Percentiles rank a stretch among this genome's conserved stretches.
Conservation (phyloP, 1,140 invertebrate species). For the Tribolium castaneum region DNA sequence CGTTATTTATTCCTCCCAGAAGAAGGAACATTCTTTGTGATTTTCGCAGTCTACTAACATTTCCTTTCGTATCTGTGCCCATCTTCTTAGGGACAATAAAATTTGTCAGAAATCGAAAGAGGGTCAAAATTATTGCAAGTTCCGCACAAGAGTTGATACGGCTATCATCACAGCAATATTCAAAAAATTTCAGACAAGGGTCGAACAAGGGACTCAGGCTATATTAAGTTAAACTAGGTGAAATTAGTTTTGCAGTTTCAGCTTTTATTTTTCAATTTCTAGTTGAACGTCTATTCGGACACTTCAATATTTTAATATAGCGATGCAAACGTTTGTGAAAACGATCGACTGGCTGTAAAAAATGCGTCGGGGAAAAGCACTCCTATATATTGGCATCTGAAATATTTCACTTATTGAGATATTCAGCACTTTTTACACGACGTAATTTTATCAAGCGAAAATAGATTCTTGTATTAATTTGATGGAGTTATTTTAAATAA, state of each 20-base stretch:
- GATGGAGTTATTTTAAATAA: too few species aligned
- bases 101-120: constrained; percentile 7
- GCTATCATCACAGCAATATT: background rate
- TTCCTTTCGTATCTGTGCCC: background rate
- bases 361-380: background rate
- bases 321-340: background rate
- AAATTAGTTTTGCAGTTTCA: background rate
- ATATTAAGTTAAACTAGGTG: background rate
- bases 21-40: background rate
- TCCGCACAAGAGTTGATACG: background rate
- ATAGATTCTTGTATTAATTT: too few species aligned
- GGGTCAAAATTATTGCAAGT: background rate
- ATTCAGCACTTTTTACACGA: background rate
- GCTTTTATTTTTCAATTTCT: background rate
- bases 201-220: background rate
- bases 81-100: background rate
- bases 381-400: background rate
- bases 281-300: background rate
- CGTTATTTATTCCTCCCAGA: background rate
- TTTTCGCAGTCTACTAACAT: background rate
- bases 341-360: background rate
- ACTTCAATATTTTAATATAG: background rate
- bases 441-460: background rate
- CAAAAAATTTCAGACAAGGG: background rate
- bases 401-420: background rate